These are phyloP conservation scores for Nestor notabilis DNA, from an alignment of 2,113 vertebrate genomes.

Conservation along the genomic window DNA sequence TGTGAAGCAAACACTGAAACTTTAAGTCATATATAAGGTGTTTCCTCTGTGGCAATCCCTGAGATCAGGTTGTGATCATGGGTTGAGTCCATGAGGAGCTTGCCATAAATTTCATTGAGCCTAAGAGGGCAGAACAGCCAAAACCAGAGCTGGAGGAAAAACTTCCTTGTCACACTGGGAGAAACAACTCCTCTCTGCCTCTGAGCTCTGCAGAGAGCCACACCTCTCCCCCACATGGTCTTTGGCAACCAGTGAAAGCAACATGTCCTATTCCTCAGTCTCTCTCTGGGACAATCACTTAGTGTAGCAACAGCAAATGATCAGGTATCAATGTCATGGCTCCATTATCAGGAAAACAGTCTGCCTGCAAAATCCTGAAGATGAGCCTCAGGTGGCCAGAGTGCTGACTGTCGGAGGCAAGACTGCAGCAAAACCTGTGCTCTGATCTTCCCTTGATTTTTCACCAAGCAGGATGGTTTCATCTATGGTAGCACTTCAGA, in stretches of 20 bases:
- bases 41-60: neutral
- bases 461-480: neutral
- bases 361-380: neutral
- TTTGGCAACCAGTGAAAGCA: neutral
- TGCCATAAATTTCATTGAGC: neutral
- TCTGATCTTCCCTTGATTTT: neutral
- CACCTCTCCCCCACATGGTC: neutral
- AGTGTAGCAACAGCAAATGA: neutral
- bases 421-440: neutral
- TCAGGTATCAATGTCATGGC: neutral
- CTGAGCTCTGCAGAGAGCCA: neutral
- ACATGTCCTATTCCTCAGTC: fast-evolving
- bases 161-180: neutral
- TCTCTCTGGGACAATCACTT: neutral
- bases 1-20: neutral
- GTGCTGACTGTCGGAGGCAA: neutral
- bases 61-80: neutral
- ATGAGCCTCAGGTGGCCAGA: neutral
- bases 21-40: neutral
- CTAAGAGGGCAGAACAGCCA: neutral
- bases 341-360: neutral
- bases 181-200: neutral
- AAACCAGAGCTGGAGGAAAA: neutral
- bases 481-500: neutral
- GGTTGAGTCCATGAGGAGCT: neutral